phyloP scores from a whole-genome alignment of 2,888 invertebrate species.

The Azorinus chamasolen region DNA sequence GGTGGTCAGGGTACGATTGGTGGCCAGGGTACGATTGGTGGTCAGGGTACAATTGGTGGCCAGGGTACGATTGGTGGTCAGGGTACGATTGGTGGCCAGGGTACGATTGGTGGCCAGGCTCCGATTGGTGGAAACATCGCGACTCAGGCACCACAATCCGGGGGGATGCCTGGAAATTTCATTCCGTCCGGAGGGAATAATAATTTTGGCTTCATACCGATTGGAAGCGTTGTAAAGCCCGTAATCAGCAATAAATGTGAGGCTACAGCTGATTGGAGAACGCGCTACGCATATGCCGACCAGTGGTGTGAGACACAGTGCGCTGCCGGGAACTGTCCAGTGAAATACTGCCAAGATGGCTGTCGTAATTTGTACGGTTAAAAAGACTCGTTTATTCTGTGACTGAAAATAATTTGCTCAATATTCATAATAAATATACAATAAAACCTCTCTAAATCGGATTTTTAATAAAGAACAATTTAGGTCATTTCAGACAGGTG shows the following conservation, averaged over 20 bases:
- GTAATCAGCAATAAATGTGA: constrained; percentile 30
- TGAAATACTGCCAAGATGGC: constrained; percentile 48
- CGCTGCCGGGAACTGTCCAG: constrained; percentile 57
- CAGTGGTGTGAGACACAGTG: constrained; percentile 64
- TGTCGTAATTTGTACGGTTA: constrained; percentile 29
- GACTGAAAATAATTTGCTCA: too few relatives aligned
- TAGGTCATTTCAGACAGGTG: too few relatives aligned
- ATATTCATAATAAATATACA: too few relatives aligned
- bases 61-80: not conserved
- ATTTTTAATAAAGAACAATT: too few relatives aligned
- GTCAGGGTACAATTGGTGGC: not conserved
- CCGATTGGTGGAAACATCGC: not conserved
- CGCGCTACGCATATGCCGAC: constrained; percentile 45
- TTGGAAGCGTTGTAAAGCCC: not conserved
- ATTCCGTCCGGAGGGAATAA: not conserved
- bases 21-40: not conserved
- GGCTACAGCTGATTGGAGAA: constrained; percentile 40
- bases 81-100: not conserved
- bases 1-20: constrained; percentile 1
- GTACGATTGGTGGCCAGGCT: not conserved
- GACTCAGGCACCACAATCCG: not conserved
- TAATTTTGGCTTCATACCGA: constrained; percentile 29
- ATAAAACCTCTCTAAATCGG: too few relatives aligned
- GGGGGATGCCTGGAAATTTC: not conserved
- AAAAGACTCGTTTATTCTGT: not conserved